Base-by-base conservation (phyloP, 2,113 vertebrate species). In the Aldabrachelys gigantea region DNA sequence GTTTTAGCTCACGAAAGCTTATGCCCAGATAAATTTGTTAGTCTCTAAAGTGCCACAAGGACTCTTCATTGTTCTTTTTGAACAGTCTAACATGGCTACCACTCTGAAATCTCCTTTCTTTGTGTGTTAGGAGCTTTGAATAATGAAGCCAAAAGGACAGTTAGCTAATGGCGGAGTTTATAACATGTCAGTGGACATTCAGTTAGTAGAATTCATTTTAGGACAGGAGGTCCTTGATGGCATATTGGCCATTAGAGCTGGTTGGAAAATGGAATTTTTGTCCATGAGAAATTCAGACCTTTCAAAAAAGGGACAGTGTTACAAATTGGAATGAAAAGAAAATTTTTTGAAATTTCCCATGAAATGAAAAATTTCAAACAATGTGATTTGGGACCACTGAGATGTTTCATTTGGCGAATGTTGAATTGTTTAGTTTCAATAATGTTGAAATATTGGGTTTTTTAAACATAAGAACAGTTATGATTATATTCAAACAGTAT, bases 91-190 rank as follows among this genome's bases (percentile, higher is more conserved):
- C 50, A 50, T 14, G 50, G 13, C 50, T 50, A 50, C 50, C 50
- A 50, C 13, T 50, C 50, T 50, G 50, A 50, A 50, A 50, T 50
- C 50, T 50, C 50, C 50, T 38, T 94, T 85, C 22, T 80, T 89
- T 91, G 41, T 78, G 31, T 62, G 81, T 94, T 90, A 85, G 90
- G 38, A 92, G 81, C 76, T 96, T 92, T 87, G 5, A 85, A 38
- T 76, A 84, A n/a, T n/a, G 59, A 90, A 95, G 24, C 38, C 86
- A 92, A 96, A 88, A 92, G 11, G 44, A 17, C 59, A 44, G 29
- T 21, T 95, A 89, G 47, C 62, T 2, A 76, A 27, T 83, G 89
- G 31, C 22, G 27, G 8, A 92, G 53, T 5, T 91, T 91, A 47
- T 13, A 88, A 53, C 84, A 25, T 27, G 76, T 29, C 25, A 56